A percentile compares a stretch with the other conserved stretches of the same genome.
phyloP scores from a whole-genome alignment of 2,888 invertebrate genomes.

The Volucella bombylans region DNA sequence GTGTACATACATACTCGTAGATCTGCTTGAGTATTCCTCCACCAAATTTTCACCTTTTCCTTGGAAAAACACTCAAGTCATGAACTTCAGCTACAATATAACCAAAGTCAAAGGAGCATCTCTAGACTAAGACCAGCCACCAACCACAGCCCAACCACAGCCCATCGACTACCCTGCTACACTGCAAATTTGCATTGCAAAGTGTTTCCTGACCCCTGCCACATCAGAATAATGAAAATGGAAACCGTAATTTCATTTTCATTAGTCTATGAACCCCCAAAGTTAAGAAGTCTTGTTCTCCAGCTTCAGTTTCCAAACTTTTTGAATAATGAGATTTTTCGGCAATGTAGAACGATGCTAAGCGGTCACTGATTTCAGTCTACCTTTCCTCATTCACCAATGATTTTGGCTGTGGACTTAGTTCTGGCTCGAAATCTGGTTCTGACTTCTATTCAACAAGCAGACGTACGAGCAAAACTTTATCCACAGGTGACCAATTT shows the following conservation, averaged over 20 bases:
- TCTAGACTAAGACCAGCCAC: neutral
- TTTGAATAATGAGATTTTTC: slow-evolving; percentile 53
- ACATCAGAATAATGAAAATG: slow-evolving; percentile 58
- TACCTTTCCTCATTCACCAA: slow-evolving; percentile 13
- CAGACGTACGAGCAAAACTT: slow-evolving; percentile 42
- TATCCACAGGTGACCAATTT: slow-evolving; percentile 65
- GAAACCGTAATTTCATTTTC: slow-evolving; percentile 66
- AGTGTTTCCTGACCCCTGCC: slow-evolving; percentile 19
- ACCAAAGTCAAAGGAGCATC: slow-evolving; percentile 37
- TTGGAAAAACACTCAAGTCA: neutral
- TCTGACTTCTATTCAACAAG: neutral
- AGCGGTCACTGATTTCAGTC: slow-evolving; percentile 59
- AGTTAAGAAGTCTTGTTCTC: slow-evolving; percentile 46
- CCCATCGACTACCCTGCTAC: neutral
- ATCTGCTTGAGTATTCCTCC: neutral
- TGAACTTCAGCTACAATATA: slow-evolving; percentile 19
- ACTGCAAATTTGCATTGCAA: slow-evolving; percentile 44
- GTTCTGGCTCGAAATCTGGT: too few species aligned
- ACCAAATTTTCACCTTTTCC: slow-evolving; percentile 16
- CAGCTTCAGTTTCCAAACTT: slow-evolving; percentile 42
- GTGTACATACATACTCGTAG: neutral
- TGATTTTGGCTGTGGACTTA: neutral
- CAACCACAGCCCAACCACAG: slow-evolving; percentile 10
- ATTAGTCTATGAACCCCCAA: slow-evolving; percentile 57
- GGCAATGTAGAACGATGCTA: slow-evolving; percentile 34